phyloP scores from a whole-genome alignment of 2,888 invertebrate genomes.

The Leucoptera coffeella region DNA sequence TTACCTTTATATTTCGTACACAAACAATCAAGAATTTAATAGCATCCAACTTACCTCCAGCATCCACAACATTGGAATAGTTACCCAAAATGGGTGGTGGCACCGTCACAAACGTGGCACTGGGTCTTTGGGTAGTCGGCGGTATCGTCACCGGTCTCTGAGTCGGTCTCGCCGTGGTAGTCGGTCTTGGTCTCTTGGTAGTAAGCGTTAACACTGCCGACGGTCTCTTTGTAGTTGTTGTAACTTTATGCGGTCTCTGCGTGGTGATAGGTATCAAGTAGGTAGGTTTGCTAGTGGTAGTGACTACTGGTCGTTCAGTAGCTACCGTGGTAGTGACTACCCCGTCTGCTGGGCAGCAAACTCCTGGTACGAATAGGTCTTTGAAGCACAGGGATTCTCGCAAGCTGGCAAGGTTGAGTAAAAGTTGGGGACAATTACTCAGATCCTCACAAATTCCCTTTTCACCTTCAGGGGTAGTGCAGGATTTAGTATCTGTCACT shows the following conservation, averaged over 20 bases:
- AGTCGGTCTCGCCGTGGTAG: slow-evolving; percentile 17
- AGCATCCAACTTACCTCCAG: slow-evolving; percentile 28
- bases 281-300: slow-evolving; percentile 33
- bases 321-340: slow-evolving; percentile 18
- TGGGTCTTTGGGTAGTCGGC: slow-evolving; percentile 16
- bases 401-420: slow-evolving; percentile 73
- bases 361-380: slow-evolving; percentile 85
- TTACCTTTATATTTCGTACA: too few relatives aligned
- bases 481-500: slow-evolving; percentile 50
- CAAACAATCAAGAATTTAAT: slow-evolving; percentile 59
- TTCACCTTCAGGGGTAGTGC: slow-evolving; percentile 76
- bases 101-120: slow-evolving; percentile 24
- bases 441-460: slow-evolving; percentile 81
- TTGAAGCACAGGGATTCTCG: slow-evolving; percentile 87
- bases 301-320: slow-evolving; percentile 23
- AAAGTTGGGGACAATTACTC: slow-evolving; percentile 79
- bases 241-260: slow-evolving; percentile 14
- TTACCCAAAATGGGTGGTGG: slow-evolving; percentile 24
- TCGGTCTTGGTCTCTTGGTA: slow-evolving; percentile 24
- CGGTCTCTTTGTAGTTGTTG: slow-evolving; percentile 10
- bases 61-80: slow-evolving; percentile 48
- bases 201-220: slow-evolving; percentile 11
- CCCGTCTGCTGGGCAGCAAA: slow-evolving; percentile 72
- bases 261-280: slow-evolving; percentile 35
- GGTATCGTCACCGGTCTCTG: slow-evolving; percentile 15